phyloP scores from a whole-genome alignment of 37 sponge, comb jelly and placozoan genomes.

The Ephydatia muelleri region DNA sequence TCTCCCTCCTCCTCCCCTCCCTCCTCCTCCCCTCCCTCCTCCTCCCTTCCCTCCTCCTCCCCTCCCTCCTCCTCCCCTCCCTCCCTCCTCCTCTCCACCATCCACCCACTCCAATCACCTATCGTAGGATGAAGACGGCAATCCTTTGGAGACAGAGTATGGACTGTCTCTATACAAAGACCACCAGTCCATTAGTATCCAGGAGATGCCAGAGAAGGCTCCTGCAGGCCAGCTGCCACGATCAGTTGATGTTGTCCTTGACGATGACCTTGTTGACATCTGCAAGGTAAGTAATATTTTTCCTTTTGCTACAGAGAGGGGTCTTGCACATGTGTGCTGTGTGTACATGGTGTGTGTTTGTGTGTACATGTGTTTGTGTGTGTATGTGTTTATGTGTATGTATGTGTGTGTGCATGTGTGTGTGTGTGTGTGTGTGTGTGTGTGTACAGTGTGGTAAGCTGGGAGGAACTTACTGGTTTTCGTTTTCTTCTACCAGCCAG shows the following conservation, averaged over 20 bases:
- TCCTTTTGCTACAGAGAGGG: neutral
- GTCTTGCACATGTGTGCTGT: no score
- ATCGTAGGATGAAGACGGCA: conserved; percentile 90
- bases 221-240: conserved; percentile 99
- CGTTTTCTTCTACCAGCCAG: conserved; percentile 53
- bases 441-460: neutral
- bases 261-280: conserved; percentile 92
- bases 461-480: neutral
- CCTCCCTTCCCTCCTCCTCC: neutral
- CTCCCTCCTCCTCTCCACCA: neutral
- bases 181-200: conserved; percentile 94
- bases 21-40: neutral
- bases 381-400: no score
- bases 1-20: no score
- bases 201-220: conserved; percentile 98
- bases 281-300: conserved; percentile 68
- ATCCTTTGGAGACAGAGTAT: conserved; percentile 97
- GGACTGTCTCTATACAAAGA: conserved; percentile 92
- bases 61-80: neutral
- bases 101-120: no score
- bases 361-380: no score
- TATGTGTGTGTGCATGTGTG: no score
- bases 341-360: conserved; percentile 4
- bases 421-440: neutral
- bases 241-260: conserved; percentile 88